Base-by-base conservation (phyloP, 2,888 invertebrate species). In the Drosophila leonis region DNA sequence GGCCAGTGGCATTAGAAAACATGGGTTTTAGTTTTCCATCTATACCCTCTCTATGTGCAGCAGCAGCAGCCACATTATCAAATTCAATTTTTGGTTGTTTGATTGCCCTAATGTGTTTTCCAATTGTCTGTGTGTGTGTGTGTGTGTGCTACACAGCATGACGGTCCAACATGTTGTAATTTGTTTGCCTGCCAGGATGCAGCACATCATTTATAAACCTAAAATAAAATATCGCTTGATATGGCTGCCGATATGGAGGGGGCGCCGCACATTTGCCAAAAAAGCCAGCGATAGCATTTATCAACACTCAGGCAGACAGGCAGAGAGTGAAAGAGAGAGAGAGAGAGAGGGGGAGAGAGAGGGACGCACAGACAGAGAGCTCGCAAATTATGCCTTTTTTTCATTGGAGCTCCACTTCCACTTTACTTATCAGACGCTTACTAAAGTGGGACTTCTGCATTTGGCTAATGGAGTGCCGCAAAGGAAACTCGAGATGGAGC, bases 81-180 rank as follows among this genome's bases (percentile, higher is more conserved):
- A 85, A 81, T 87, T 87, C 90, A 90, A 87, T 87, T 87, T 86
- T 90, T 76, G 82, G 80, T 83, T 80, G 78, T 81, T 81, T 84
- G 85, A 88, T 86, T 83, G 83, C 83, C 79, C 66, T 88, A 88
- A 88, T 88, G 87, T 86, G 69, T 88, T 90, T 88, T 88, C 83
- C 88, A 85, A 84, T 82, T 87, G 84, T 82, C 64, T 88, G 62
- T 64, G 52, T 61, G 27, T 65, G 27, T 55, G 49, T 75, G 46
- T 52, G 42, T 72, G 46, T 73, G 67, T 70, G 75, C 57, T 60
- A 41, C 69, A 57, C 67, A 76, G 78, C 73, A 73, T 75, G 78
- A 72, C 69, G 68, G 66, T 65, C 65, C 71, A 83, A 89, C 72
- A 87, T 84, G 80, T 72, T 79, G 86, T 90, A 90, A 90, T 86